Conservation (phyloP, 2,113 vertebrate genomes). For the Azemiops feae region DNA sequence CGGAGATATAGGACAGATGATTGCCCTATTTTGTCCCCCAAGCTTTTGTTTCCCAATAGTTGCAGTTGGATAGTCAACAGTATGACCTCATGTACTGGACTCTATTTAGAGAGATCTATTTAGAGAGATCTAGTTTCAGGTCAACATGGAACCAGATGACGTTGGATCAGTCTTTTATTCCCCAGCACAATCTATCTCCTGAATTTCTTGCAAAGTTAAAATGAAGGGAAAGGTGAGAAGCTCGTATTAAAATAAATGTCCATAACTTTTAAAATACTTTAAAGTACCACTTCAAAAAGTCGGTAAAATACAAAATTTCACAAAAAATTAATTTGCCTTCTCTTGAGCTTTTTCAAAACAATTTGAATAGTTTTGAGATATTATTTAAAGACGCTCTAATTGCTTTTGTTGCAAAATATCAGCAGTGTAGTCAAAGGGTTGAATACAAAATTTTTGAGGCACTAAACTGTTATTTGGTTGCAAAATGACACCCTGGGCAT, state of each 20-base stretch:
- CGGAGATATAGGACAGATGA: background rate
- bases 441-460: background rate
- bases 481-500: background rate
- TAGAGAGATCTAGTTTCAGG: background rate
- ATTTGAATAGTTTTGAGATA: background rate
- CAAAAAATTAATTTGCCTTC: background rate
- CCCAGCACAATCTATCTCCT: background rate
- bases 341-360: background rate
- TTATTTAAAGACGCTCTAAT: background rate
- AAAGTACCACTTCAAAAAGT: background rate
- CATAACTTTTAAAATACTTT: background rate
- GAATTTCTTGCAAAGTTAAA: background rate
- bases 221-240: background rate
- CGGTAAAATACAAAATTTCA: background rate
- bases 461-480: background rate
- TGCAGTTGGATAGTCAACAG: background rate
- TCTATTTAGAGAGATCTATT: background rate
- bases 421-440: background rate
- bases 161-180: background rate
- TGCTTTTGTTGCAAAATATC: background rate
- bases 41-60: background rate
- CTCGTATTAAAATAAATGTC: background rate
- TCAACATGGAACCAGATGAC: background rate
- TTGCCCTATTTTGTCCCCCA: background rate
- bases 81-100: background rate